Evolutionary conservation across 2,888 invertebrate species (phyloP).

Genomic region (Rhaphigaster nebulosa): DNA sequence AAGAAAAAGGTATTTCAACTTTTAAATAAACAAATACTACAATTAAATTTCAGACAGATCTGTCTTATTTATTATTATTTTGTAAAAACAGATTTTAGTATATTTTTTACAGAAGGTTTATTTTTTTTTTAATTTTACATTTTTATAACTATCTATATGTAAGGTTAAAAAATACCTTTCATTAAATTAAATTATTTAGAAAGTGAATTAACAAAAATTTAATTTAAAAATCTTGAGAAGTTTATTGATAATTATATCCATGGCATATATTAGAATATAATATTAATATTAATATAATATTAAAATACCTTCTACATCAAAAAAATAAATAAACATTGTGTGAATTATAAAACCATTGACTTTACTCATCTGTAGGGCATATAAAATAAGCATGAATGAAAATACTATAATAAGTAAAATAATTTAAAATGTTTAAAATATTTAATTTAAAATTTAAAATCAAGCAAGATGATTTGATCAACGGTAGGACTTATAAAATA

Average conservation of each 20-base stretch:
- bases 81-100: no score
- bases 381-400: background rate
- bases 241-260: conserved; percentile 1
- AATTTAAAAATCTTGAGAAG: background rate
- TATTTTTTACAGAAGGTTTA: no score
- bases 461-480: background rate
- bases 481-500: background rate
- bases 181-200: background rate
- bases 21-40: background rate
- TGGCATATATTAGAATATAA: background rate
- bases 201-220: background rate
- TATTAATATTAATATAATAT: no score
- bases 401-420: background rate
- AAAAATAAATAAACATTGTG: background rate
- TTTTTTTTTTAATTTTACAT: background rate
- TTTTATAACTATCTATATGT: background rate
- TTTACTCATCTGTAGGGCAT: background rate
- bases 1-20: background rate
- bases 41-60: background rate
- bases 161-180: background rate
- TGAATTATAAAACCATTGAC: background rate
- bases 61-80: background rate
- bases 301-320: background rate
- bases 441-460: no score
- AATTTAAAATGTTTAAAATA: background rate